Base-by-base conservation (phyloP, 64 coral and sea anemone genomes). In the Dendronephthya gigantea region DNA sequence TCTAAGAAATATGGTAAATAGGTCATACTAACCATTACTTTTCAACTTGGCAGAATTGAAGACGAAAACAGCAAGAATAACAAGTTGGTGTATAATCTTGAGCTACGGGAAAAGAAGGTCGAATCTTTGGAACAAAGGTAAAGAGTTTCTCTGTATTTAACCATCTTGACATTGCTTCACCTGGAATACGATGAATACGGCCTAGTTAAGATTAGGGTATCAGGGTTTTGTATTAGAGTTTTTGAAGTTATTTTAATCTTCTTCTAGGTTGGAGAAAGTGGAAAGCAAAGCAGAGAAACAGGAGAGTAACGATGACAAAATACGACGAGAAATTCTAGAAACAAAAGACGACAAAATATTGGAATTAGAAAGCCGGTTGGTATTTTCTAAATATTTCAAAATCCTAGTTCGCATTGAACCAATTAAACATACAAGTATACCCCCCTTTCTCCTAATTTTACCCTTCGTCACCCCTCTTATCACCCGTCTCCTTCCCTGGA, bases 351-450 rank as follows among this genome's bases (percentile, higher is more conserved):
- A 75, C 69, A 31, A 75, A 68, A 50, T 93, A 11, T 86, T 89
- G 75, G 86, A 97, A 17, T 59, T 93, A n/a, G 94, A 97, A 87
- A 97, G 86, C 74, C 90, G 91, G 94, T 97, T 40, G 37, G 88
- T 41, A 37, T 38, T 19, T n/a, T 23, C 2, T 31, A 33, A 5
- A 30, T 66, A 17, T 66, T 66, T 17, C 2, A n/a, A 7, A 66
- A 17, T 30, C 14, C 22, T 66, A 17, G 19, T 66, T 22, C 19
- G n/a, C n/a, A n/a, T n/a, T n/a, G n/a, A n/a, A n/a, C n/a, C n/a
- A n/a, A n/a, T n/a, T n/a, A n/a, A n/a, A n/a, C n/a, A n/a, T n/a
- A n/a, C n/a, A n/a, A n/a, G n/a, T n/a, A n/a, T n/a, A n/a, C n/a
- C n/a, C n/a, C n/a, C n/a, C n/a, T n/a, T n/a, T n/a, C n/a, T n/a